These are phyloP conservation scores for Rugalucina vietnamica DNA, from an alignment of 2,888 invertebrate genomes.

Conservation along the genomic window DNA sequence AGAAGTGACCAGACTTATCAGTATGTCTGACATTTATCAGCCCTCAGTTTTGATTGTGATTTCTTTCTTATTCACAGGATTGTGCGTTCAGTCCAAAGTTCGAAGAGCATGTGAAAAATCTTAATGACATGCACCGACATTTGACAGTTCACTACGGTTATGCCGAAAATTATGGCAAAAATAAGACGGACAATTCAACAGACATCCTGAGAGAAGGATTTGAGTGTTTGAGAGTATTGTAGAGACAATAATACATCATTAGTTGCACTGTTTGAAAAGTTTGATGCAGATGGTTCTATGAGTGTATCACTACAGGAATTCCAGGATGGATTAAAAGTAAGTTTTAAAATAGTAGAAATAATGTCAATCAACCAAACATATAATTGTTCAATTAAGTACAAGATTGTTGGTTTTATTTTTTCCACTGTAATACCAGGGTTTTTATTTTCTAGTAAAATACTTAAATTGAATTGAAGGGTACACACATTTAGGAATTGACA, in stretches of 20 bases:
- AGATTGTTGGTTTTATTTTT: too few relatives aligned
- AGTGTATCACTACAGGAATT: conserved; percentile 56
- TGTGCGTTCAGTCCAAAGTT: conserved; percentile 69
- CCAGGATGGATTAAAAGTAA: conserved; percentile 61
- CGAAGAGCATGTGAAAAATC: conserved; percentile 59
- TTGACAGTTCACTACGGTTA: conserved; percentile 77
- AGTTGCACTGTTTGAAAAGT: conserved; percentile 79
- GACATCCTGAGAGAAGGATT: conserved; percentile 80
- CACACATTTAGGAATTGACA: too few relatives aligned
- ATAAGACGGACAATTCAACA: conserved; percentile 71
- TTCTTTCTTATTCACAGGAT: conserved; percentile 70
- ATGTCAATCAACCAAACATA: too few relatives aligned
- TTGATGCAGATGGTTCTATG: conserved; percentile 80
- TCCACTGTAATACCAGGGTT: too few relatives aligned
- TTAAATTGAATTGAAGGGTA: too few relatives aligned
- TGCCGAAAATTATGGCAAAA: conserved; percentile 80
- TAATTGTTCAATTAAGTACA: too few relatives aligned
- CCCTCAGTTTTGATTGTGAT: too few relatives aligned
- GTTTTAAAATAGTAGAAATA: too few relatives aligned
- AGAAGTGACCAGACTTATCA: too few relatives aligned
- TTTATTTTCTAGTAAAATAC: too few relatives aligned
- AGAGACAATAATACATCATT: conserved; percentile 76
- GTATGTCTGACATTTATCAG: too few relatives aligned
- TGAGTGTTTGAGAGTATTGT: conserved; percentile 77
- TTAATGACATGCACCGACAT: conserved; percentile 70